These are phyloP conservation scores for Pseudomyrmex concolor DNA, from an alignment of 1,140 invertebrate genomes.

Conservation along the genomic window DNA sequence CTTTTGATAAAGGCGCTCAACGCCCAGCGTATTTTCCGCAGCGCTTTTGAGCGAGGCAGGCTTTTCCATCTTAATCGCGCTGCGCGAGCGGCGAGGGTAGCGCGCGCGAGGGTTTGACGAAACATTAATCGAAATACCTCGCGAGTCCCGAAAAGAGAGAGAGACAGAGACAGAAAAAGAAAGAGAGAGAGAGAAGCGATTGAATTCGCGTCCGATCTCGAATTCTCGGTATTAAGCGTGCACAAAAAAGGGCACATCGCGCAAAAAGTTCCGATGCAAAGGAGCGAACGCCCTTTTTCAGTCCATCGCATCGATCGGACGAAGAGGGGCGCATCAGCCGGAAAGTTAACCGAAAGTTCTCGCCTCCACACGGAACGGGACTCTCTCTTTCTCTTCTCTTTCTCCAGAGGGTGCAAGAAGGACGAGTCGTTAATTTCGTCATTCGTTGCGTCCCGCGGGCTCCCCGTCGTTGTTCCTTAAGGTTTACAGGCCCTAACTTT, in stretches of 20 bases:
- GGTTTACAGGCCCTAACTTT: slow-evolving; percentile 77
- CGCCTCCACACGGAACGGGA: slow-evolving; percentile 58
- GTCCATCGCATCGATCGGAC: slow-evolving; percentile 30
- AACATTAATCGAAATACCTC: slow-evolving; percentile 4
- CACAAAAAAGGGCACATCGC: not conserved
- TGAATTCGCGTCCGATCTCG: not conserved
- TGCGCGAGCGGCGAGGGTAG: not conserved
- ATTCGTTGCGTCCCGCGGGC: slow-evolving; percentile 73
- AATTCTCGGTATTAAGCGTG: not conserved
- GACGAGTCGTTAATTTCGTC: slow-evolving; percentile 76
- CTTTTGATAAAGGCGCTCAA: not conserved
- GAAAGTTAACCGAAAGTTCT: slow-evolving; percentile 70
- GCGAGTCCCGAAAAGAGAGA: not conserved
- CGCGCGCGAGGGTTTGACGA: not conserved
- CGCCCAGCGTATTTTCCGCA: not conserved
- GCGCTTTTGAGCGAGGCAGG: not conserved
- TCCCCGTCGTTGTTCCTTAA: slow-evolving; percentile 70
- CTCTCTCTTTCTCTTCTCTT: not conserved
- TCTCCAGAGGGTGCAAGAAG: slow-evolving; percentile 52
- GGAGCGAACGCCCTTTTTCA: slow-evolving; percentile 20
- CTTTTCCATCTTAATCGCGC: slow-evolving; percentile 20
- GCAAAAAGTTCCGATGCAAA: not conserved
- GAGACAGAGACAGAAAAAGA: too few relatives aligned
- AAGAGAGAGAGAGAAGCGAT: not conserved
- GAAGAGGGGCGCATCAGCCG: slow-evolving; percentile 16